Evolutionary conservation across 2,797 vertebrate genomes (phyloP).

Genomic region (Cirrhinus mrigala): DNA sequence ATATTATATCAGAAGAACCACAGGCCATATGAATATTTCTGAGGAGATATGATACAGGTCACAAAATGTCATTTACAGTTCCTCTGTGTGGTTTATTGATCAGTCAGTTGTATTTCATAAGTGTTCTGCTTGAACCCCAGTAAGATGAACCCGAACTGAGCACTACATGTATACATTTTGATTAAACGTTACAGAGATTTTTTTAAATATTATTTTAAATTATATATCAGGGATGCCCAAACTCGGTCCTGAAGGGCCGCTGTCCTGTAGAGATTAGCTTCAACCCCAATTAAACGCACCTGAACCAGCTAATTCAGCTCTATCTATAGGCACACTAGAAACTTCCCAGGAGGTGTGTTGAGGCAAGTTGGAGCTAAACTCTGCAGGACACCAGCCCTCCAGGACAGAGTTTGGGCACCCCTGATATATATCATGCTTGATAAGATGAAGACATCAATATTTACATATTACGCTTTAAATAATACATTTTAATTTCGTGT

Average conservation of each 20-base stretch:
- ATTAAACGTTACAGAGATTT: not conserved
- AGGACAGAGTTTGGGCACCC: too few species aligned
- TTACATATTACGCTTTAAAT: not conserved
- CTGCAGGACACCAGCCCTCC: too few species aligned
- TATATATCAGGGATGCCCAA: too few species aligned
- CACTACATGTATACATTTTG: not conserved
- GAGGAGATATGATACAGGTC: constrained; percentile 7
- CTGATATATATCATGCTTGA: not conserved
- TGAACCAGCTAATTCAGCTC: too few species aligned
- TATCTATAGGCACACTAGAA: too few species aligned
- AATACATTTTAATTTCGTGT: not conserved
- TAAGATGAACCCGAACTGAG: not conserved
- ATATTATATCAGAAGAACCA: constrained; percentile 31
- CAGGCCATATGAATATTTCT: constrained; percentile 12
- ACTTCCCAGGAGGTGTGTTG: too few species aligned
- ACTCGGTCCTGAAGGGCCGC: too few species aligned
- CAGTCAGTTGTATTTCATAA: not conserved
- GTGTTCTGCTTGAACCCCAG: not conserved
- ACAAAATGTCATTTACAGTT: constrained; percentile 15
- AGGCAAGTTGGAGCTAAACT: too few species aligned
- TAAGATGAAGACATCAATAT: not conserved
- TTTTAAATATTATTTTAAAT: not conserved
- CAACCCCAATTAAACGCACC: too few species aligned
- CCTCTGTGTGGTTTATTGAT: constrained; percentile 23
- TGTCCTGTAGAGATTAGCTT: too few species aligned